Percentiles rank a stretch among this genome's conserved stretches.
These are phyloP conservation scores for Crossocerus cetratus DNA, from an alignment of 2,888 invertebrate genomes.

Conservation along the genomic window DNA sequence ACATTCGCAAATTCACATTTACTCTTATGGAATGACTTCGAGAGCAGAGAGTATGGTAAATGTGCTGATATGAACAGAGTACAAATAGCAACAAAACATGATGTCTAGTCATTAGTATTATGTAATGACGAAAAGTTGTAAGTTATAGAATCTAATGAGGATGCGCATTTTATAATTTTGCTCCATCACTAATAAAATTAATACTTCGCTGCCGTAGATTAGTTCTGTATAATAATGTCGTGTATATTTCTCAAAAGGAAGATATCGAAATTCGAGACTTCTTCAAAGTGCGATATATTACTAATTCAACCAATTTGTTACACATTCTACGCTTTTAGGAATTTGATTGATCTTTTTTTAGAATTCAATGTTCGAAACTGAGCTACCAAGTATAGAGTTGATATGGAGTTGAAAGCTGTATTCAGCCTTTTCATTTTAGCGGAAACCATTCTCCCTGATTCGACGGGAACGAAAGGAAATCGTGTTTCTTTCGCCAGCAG, in stretches of 20 bases:
- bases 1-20: conserved; percentile 42
- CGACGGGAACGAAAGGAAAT: too few species aligned
- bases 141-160: conserved; percentile 36
- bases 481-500: too few species aligned
- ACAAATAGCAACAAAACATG: conserved; percentile 69
- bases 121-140: conserved; percentile 39
- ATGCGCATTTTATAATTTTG: conserved; percentile 32
- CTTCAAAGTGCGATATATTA: conserved; percentile 32
- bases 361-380: too few species aligned
- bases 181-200: conserved; percentile 32
- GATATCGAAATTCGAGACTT: conserved; percentile 5
- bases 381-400: too few species aligned
- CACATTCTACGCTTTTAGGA: conserved; percentile 17
- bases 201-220: conserved; percentile 29
- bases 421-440: too few species aligned
- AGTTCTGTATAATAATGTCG: neutral
- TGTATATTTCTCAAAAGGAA: too few species aligned
- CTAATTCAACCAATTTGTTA: conserved; percentile 9
- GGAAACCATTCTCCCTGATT: too few species aligned
- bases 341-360: conserved; percentile 9
- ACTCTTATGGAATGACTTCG: conserved; percentile 2
- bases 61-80: conserved; percentile 28
- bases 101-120: conserved; percentile 73
- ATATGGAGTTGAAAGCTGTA: too few species aligned
- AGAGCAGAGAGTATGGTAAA: conserved; percentile 11